These are phyloP conservation scores for Limenitis arthemis DNA, from an alignment of 2,888 invertebrate genomes.

Conservation along the genomic window DNA sequence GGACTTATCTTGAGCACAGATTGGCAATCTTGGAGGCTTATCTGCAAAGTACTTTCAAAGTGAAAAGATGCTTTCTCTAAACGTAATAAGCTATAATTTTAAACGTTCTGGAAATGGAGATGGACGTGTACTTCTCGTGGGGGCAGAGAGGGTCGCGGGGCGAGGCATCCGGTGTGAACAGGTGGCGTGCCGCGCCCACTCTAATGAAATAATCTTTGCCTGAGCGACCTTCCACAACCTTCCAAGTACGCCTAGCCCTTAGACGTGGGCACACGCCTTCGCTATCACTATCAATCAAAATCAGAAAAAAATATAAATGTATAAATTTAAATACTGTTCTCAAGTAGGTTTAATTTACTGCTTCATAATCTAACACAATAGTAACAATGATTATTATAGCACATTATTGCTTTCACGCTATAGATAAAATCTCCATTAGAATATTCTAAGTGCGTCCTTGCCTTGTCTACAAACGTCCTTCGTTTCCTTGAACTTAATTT, in stretches of 20 bases:
- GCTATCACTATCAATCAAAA: constrained; percentile 17
- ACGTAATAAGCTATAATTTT: constrained; percentile 19
- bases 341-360: not conserved
- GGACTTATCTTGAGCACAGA: constrained; percentile 4
- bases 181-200: constrained; percentile 59
- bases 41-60: constrained; percentile 2
- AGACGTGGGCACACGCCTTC: constrained; percentile 28
- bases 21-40: constrained; percentile 7
- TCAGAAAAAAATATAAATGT: not conserved
- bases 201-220: constrained; percentile 62
- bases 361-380: not conserved
- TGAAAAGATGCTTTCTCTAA: constrained; percentile 16
- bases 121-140: constrained; percentile 22
- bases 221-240: constrained; percentile 61
- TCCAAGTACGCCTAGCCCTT: constrained; percentile 34
- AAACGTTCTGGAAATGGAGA: constrained; percentile 24
- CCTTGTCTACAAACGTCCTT: constrained; percentile 11
- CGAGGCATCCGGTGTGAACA: constrained; percentile 64
- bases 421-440: constrained; percentile 7
- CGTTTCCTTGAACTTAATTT: constrained; percentile 17
- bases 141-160: constrained; percentile 34
- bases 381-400: not conserved
- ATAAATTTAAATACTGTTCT: not conserved
- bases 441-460: constrained; percentile 18
- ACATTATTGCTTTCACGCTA: not conserved